Evolutionary conservation across 2,797 vertebrate species (phyloP).

Genomic region (Liparis tanakae): DNA sequence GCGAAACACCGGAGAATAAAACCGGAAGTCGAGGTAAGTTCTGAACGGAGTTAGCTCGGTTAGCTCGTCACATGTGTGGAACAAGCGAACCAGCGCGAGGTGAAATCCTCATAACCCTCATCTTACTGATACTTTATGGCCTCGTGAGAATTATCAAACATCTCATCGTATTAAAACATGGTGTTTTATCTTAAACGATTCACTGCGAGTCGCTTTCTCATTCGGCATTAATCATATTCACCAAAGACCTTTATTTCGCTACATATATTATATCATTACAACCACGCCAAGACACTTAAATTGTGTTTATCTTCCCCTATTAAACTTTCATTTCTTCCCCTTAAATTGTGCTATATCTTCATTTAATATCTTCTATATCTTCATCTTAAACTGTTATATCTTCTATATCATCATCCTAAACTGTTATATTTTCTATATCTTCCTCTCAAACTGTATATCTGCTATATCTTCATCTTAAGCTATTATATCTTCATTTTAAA

Average conservation of each 20-base stretch:
- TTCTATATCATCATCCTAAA: too few species aligned
- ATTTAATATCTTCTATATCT: too few species aligned
- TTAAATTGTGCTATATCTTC: too few species aligned
- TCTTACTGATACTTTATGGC: not conserved
- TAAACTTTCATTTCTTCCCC: too few species aligned
- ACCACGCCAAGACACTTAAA: too few species aligned
- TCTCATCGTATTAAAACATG: accelerated
- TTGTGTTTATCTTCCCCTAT: too few species aligned
- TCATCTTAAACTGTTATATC: too few species aligned
- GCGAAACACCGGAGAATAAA: not conserved
- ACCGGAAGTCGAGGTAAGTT: constrained; percentile 7
- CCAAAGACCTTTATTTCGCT: accelerated
- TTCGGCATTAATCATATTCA: constrained; percentile 13
- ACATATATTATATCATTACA: accelerated
- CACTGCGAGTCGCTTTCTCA: accelerated
- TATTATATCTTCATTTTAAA: too few species aligned
- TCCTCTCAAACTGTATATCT: too few species aligned
- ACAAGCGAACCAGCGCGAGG: constrained; percentile 1
- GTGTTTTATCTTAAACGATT: accelerated
- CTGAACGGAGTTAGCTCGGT: not conserved
- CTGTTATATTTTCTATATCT: too few species aligned
- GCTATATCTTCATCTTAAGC: too few species aligned
- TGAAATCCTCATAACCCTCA: constrained; percentile 13
- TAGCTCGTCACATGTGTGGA: not conserved
- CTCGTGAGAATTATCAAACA: accelerated